These are phyloP conservation scores for Euclidia mi DNA, from an alignment of 2,888 invertebrate species.

Conservation along the genomic window DNA sequence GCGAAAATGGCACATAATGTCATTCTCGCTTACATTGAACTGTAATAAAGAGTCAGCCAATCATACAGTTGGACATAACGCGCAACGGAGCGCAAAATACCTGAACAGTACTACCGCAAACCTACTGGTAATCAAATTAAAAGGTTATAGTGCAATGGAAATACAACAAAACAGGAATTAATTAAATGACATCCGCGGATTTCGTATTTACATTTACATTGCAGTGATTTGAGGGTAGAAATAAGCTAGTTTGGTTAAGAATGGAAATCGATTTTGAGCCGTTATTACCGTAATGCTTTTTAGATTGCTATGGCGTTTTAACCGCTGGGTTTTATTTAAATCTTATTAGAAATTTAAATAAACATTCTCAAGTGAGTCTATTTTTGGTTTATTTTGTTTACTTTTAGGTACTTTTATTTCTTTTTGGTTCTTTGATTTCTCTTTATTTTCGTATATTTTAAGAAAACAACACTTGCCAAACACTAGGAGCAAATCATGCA, in stretches of 20 bases:
- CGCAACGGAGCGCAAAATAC: constrained; percentile 37
- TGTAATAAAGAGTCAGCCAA: constrained; percentile 21
- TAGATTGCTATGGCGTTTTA: neutral
- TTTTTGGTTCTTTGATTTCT: too few relatives aligned
- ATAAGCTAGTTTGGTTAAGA: constrained; percentile 3
- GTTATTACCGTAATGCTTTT: constrained; percentile 12
- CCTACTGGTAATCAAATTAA: too few relatives aligned
- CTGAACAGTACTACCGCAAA: constrained; percentile 43
- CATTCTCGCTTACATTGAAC: constrained; percentile 5
- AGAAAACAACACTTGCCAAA: too few relatives aligned
- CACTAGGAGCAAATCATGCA: too few relatives aligned
- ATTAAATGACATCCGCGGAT: constrained; percentile 29
- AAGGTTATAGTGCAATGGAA: too few relatives aligned
- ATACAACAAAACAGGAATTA: constrained; percentile 38
- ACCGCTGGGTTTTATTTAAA: neutral
- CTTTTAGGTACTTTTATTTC: too few relatives aligned
- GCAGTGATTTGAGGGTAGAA: constrained; percentile 11
- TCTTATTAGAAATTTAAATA: neutral
- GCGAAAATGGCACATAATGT: neutral
- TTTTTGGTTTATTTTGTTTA: neutral
- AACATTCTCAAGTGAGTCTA: neutral
- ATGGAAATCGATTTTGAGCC: constrained; percentile 4
- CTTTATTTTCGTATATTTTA: too few relatives aligned
- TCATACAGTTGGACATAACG: constrained; percentile 18
- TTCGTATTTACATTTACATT: constrained; percentile 28